A percentile compares a stretch with the other conserved stretches of the same genome.
Conservation (phyloP, 2,797 vertebrate genomes). For the Rhadinocentrus ornatus region DNA sequence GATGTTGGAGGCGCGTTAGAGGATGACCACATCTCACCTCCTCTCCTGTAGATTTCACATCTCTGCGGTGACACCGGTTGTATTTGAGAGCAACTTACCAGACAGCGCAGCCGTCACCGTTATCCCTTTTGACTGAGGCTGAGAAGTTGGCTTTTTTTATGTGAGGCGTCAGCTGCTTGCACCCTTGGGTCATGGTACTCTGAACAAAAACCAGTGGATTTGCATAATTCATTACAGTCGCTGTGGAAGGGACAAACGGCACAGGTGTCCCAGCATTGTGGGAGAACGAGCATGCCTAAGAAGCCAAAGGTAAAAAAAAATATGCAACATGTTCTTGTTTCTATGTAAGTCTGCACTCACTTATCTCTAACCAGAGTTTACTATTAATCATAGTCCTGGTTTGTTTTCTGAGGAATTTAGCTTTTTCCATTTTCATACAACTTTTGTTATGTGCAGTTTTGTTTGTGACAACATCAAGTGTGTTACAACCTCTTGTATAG, state of each 20-base stretch:
- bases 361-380: constrained; percentile 30
- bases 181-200: constrained; percentile 73
- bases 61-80: constrained; percentile 26
- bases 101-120: constrained; percentile 36
- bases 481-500: constrained; percentile 10
- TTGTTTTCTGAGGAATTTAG: constrained; percentile 36
- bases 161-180: constrained; percentile 69
- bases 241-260: constrained; percentile 65
- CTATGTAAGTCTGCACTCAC: constrained; percentile 35
- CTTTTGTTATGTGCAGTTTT: constrained; percentile 14
- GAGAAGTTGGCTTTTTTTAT: constrained; percentile 50
- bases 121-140: constrained; percentile 50
- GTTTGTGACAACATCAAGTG: constrained; percentile 21
- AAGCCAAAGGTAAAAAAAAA: constrained; percentile 78
- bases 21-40: constrained; percentile 55
- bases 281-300: constrained; percentile 78
- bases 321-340: constrained; percentile 45
- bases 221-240: constrained; percentile 82
- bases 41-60: constrained; percentile 18
- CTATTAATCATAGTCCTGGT: constrained; percentile 19
- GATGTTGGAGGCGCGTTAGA: constrained; percentile 42
- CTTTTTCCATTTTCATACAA: constrained; percentile 17
- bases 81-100: constrained; percentile 49
- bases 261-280: constrained; percentile 67
- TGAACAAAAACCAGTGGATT: constrained; percentile 76